Base-by-base conservation (phyloP, 2,888 invertebrate species). In the Baronia brevicornis region DNA sequence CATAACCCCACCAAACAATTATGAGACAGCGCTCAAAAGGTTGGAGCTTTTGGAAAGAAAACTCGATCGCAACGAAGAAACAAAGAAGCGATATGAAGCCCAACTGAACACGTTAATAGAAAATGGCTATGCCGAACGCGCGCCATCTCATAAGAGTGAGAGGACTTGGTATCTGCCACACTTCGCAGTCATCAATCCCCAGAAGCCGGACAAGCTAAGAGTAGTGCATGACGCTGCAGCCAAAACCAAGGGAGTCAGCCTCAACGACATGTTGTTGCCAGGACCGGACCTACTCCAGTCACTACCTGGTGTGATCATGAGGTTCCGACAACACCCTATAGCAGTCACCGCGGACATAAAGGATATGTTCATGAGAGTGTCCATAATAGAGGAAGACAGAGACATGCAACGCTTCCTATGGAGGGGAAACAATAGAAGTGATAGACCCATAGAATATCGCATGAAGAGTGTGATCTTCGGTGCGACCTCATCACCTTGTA, bases 401-500 rank as follows among this genome's bases (percentile, higher is more conserved):
- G 9, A 8, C 2, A 9, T 17, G 9, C 26, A 26, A 26, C 17
- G 3, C 1, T 26, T 26, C 15, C 26, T 41, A n/a, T 39, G 29
- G 35, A 7, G 33, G 15, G 36, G 28, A 1, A 13, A 34, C 6
- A 8, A 25, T 2, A n/a, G n/a, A n/a, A n/a, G n/a, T n/a, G n/a
- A n/a, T n/a, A n/a, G n/a, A 2, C 36, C 41, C 2, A 21, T 13
- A 5, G 40, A 39, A 28, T 47, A 37, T 17, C 7, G 43, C 6
- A 44, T 47, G 40, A 41, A 26, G 2, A 38, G 38, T 1, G 22
- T 44, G 2, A 41, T 41, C 6, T 47, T 44, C 32, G 43, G 44
- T 1, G 43, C 39, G 1, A 17, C 44, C 3, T 27, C 21, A 2
- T 44, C 39, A n/a, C 46, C 46, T 1, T 32, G 28, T 4, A 43